Evolutionary conservation across 2,797 vertebrate genomes (phyloP), one percentile per base, ranked within the genome.

Genomic region (Ambastaia sidthimunki): DNA sequence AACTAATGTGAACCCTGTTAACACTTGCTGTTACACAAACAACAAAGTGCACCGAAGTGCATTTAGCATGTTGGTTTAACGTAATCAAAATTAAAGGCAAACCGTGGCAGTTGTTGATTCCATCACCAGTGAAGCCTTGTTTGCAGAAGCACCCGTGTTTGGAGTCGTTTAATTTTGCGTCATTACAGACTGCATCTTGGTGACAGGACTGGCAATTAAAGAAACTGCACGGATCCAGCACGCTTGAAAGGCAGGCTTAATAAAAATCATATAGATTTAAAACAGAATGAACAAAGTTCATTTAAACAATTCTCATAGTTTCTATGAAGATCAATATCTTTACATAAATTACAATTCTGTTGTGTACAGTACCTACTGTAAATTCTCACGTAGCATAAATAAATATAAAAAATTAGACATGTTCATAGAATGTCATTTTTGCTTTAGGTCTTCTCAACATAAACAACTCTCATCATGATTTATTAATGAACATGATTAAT

Each of bases 111-210:
- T 93, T 90, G 0, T 21, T 90, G 59, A 91, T 90, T 68, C 98
- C 98, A 13, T 98, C 92, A 76, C 98, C 98, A 0, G 95, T 96
- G 86, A 94, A 99, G 85, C 98, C 98, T 3, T 68, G 76, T 3
- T 91, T 88, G 88, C 98, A 99, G 62, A 91, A 94, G 87, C 98
- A 99, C 70, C 76, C 93, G 5, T 80, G 82, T 52, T 89, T 92
- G 1, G 89, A 91, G 78, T 92, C 94, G 44, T 94, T 85, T 54
- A 82, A 6, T 80, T 90, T 44, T 11, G 10, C 41, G 9, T 44
- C 41, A 44, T 44, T 89, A 92, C 97, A 98, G 59, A 84, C 90
- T 70, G 98, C 97, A 0, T 95, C 86, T 71, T 84, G 72, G 87
- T 96, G 94, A 90, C 98, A 99, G 13, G 87, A 89, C 25, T 63